Conservation (phyloP, 2,113 vertebrate species). For the Ceyx margarethae region DNA sequence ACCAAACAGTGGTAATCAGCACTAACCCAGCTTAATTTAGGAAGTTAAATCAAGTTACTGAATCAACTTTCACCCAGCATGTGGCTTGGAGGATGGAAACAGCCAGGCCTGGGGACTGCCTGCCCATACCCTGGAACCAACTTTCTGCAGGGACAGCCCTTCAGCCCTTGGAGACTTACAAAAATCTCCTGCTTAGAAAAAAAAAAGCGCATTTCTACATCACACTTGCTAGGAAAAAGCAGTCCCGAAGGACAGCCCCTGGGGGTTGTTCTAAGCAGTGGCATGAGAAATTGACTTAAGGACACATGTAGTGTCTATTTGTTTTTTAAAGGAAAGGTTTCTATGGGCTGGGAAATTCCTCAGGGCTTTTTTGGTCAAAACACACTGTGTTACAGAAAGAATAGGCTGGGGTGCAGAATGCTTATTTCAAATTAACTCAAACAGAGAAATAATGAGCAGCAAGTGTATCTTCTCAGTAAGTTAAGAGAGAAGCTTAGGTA, state of each 20-base stretch:
- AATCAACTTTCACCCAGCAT: accelerated
- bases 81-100: neutral
- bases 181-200: neutral
- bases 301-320: accelerated
- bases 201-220: neutral
- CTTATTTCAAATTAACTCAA: constrained; percentile 47
- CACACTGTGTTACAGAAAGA: neutral
- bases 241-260: neutral
- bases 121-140: accelerated
- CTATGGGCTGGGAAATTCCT: neutral
- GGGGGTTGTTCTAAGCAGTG: neutral
- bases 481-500: constrained; percentile 30
- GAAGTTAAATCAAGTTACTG: neutral
- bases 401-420: neutral
- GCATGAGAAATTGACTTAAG: neutral
- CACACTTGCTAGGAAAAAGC: neutral
- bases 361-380: neutral
- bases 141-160: neutral
- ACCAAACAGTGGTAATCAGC: neutral
- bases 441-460: constrained; percentile 40
- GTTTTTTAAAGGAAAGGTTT: neutral
- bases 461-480: constrained; percentile 46
- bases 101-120: neutral
- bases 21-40: neutral
- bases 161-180: neutral